Evolutionary conservation across 2,888 invertebrate genomes (phyloP), one percentile per base, ranked within the genome.

Genomic region (Lithosia quadra): DNA sequence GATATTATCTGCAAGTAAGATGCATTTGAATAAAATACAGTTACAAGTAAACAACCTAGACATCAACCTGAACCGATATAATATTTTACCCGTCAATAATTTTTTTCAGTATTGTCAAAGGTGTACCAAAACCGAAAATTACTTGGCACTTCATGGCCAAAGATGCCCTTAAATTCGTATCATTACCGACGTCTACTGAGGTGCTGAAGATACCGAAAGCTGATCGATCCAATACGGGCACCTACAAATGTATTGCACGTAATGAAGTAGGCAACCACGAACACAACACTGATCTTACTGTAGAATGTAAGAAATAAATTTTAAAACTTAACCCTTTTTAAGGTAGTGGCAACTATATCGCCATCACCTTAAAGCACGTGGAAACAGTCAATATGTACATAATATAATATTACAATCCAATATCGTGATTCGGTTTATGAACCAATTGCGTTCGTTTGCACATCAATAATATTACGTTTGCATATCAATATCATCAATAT

Each of bases 1-100:
- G 61, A 10, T 34, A 64, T 78, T 2, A 57, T 65, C 15, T 78
- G 77, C 77, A 72, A 0, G 77, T 78, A 66, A 62, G 73, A 67
- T 15, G 4, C n/a, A 18, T 58, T 58, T 10, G 3, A 56, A 56
- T 56, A 24, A 13, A n/a, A n/a, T n/a, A n/a, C n/a, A n/a, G n/a
- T n/a, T n/a, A n/a, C n/a, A n/a, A n/a, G n/a, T n/a, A n/a, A n/a
- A n/a, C n/a, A n/a, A n/a, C n/a, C n/a, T n/a, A n/a, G n/a, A n/a
- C n/a, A n/a, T 18, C 5, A 7, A 43, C 43, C 43, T 18, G 18
- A n/a, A n/a, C 9, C 1, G n/a, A 5, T 49, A n/a, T 49, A 49
- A n/a, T 15, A 49, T 49, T n/a, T n/a, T n/a, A 8, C 9, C 24
- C 24, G 13, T 13, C 15, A 15, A 34, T 36, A 8, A 1, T 9